These are phyloP conservation scores for Meandrina meandrites DNA, from an alignment of 92 coral and sea anemone species.

Conservation along the genomic window DNA sequence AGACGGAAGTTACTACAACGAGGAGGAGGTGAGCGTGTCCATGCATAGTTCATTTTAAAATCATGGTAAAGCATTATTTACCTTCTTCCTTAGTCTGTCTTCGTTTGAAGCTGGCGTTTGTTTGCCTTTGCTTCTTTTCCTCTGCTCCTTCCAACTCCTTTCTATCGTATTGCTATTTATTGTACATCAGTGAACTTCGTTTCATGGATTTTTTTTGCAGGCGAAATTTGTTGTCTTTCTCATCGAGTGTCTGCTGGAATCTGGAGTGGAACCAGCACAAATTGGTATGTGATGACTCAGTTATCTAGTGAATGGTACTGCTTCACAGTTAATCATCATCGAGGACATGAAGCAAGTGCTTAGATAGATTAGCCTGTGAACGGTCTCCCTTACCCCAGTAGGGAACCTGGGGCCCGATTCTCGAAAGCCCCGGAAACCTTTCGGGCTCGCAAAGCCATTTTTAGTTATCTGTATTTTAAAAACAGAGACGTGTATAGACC, in stretches of 20 bases:
- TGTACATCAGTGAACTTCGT: neutral
- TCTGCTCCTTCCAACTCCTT: no score
- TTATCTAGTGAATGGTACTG: neutral
- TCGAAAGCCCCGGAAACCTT: no score
- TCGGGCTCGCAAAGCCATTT: no score
- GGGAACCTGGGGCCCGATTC: no score
- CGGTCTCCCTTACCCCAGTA: no score
- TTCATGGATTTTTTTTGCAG: constrained; percentile 39
- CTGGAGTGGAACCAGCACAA: constrained; percentile 83
- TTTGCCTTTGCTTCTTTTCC: neutral
- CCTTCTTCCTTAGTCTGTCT: no score
- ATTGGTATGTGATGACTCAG: constrained; percentile 63
- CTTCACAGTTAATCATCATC: neutral
- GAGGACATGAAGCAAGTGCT: neutral
- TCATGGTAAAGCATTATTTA: no score
- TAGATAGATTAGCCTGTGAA: neutral
- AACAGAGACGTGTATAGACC: no score
- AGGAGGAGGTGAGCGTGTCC: constrained; percentile 69
- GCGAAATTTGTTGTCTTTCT: constrained; percentile 93
- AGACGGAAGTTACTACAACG: constrained; percentile 95
- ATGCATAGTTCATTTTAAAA: no score
- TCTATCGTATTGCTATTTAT: neutral
- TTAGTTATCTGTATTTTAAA: no score
- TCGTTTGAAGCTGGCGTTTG: neutral
- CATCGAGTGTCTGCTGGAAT: constrained; percentile 78